These are phyloP conservation scores for Molothrus ater DNA, from an alignment of 2,797 vertebrate genomes.

Conservation along the genomic window DNA sequence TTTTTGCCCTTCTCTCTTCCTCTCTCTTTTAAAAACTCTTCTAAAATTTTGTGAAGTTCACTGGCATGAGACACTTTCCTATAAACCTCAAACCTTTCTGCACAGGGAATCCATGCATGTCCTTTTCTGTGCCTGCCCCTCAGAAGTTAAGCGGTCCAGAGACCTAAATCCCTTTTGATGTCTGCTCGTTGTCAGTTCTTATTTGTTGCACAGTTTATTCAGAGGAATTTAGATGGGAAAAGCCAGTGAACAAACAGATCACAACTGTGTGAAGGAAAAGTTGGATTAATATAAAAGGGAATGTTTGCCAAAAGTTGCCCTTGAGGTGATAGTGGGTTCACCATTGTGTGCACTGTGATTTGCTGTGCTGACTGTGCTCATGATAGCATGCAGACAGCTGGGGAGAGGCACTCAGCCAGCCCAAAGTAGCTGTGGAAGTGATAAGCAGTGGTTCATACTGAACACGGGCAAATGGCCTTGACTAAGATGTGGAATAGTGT, in stretches of 20 bases:
- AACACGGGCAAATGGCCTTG: not conserved
- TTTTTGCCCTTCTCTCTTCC: not conserved
- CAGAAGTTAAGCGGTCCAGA: not conserved
- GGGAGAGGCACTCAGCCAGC: not conserved
- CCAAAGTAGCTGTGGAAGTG: not conserved
- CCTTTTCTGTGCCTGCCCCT: not conserved
- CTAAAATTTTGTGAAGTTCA: not conserved
- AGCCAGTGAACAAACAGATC: not conserved
- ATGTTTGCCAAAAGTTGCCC: not conserved
- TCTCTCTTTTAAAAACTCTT: not conserved
- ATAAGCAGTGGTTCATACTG: not conserved
- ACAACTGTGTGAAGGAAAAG: slow-evolving; percentile 23
- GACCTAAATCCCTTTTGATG: slow-evolving; percentile 28
- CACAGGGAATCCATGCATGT: not conserved
- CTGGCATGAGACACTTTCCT: not conserved
- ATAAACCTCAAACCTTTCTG: not conserved
- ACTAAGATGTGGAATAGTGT: not conserved
- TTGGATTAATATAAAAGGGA: slow-evolving; percentile 22
- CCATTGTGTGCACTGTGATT: slow-evolving; percentile 7
- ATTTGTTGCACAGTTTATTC: slow-evolving; percentile 28
- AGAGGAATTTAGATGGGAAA: slow-evolving; percentile 41
- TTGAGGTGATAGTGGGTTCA: slow-evolving; percentile 24
- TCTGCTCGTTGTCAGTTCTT: slow-evolving; percentile 30
- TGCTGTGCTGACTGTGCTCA: not conserved
- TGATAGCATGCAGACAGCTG: not conserved